A percentile compares a stretch with the other conserved stretches of the same genome.
Conservation (phyloP, 1,140 invertebrate genomes). For the Antheraea pernyi region DNA sequence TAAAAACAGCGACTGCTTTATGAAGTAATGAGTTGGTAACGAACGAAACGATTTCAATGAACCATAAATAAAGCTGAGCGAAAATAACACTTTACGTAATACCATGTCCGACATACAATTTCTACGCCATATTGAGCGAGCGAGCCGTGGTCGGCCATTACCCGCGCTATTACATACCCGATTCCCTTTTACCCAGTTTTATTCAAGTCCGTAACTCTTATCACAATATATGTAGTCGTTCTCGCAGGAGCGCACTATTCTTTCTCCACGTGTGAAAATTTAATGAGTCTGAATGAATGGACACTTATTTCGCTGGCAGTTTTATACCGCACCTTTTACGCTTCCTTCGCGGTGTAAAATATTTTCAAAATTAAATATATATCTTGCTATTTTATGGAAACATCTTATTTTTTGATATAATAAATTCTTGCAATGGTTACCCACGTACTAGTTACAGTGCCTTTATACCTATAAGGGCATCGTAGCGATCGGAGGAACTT, state of each 20-base stretch:
- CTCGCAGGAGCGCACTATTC: slow-evolving; percentile 13
- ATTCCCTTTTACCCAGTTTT: slow-evolving; percentile 14
- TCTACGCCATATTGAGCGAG: slow-evolving; percentile 3
- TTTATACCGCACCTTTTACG: background rate
- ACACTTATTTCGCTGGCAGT: slow-evolving; percentile 16
- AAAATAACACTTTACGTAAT: slow-evolving; percentile 3
- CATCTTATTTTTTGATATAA: background rate
- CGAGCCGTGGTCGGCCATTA: slow-evolving; percentile 12
- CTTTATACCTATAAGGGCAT: no score
- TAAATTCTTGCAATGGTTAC: no score
- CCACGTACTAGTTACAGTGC: no score
- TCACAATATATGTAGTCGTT: slow-evolving; percentile 3
- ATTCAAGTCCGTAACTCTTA: slow-evolving; percentile 14
- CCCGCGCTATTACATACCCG: slow-evolving; percentile 12
- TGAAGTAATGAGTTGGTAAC: background rate
- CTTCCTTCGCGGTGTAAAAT: background rate
- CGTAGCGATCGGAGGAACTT: no score
- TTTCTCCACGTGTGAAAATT: slow-evolving; percentile 28
- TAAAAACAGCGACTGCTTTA: background rate
- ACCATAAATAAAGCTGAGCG: background rate
- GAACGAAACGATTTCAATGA: background rate
- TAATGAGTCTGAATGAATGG: slow-evolving; percentile 22
- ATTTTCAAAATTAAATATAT: background rate
- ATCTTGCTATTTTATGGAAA: background rate
- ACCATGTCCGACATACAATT: slow-evolving; percentile 7